Evolutionary conservation across 1,140 invertebrate genomes (phyloP), one percentile per base, ranked within the genome.

Genomic region (Leptinotarsa defecta): DNA sequence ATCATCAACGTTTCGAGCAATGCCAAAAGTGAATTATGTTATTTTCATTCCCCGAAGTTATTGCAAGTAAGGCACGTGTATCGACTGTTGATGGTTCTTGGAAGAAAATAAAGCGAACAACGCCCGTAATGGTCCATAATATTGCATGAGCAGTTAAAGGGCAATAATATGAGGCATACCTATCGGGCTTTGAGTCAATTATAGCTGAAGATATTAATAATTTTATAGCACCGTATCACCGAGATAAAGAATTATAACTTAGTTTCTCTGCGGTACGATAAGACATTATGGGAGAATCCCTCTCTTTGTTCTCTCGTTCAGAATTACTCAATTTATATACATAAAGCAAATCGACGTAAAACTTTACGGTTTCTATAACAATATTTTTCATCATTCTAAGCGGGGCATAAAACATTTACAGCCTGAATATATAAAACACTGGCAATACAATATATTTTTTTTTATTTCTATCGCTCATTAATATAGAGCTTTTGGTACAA

Each of bases 161-260:
- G 75, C 76, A 74, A 80, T 83, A 79, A 83, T 81, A 79, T 73
- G 68, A 76, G 74, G 74, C 80, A 76, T 79, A 83, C 81, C 81
- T 83, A 82, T 82, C 79, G 79, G 78, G 72, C 75, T 78, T 71
- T 61, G 67, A 80, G 77, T 83, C 82, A 83, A 83, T 83, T 83
- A 83, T 79, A 78, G 78, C 80, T 17, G 64, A 76, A 79, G 82
- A 81, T 83, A 83, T 83, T 83, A 83, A 83, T 83, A 83, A 83
- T 83, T 83, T 83, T 83, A 83, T 80, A 74, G 77, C 80, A 57
- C 73, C 67, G 77, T 80, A 74, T 76, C 80, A 57, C 75, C 67
- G 77, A 83, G 81, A 83, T 83, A 83, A 83, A 82, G 81, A 83
- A 83, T 82, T 81, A 83, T 79, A 83, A 83, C 82, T 83, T 80